phyloP scores from a whole-genome alignment of 2,113 vertebrate species.

The Amphiprion ocellaris region DNA sequence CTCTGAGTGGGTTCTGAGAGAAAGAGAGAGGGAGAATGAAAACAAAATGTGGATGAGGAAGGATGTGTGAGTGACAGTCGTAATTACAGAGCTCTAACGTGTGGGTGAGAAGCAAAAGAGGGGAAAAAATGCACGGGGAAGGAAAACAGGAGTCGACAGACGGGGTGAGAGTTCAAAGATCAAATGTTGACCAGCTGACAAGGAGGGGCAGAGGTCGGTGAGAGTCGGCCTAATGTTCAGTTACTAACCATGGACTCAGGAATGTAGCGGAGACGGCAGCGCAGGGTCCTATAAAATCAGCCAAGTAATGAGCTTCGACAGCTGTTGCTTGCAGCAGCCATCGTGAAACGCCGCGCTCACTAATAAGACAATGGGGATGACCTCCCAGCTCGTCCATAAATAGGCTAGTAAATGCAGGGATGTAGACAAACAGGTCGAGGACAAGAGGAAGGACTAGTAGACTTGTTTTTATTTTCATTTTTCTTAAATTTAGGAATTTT shows the following conservation, averaged over 20 bases:
- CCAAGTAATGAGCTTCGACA: conserved; percentile 69
- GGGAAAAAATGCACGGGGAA: conserved; percentile 17
- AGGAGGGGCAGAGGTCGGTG: conserved; percentile 54
- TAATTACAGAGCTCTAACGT: conserved; percentile 69
- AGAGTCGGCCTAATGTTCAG: conserved; percentile 50
- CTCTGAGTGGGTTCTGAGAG: conserved; percentile 43
- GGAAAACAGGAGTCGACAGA: conserved; percentile 67
- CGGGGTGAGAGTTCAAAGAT: conserved; percentile 67
- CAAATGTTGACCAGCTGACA: conserved; percentile 64
- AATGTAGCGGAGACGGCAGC: conserved; percentile 19
- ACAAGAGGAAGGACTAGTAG: too few relatives aligned
- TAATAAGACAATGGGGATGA: conserved; percentile 70
- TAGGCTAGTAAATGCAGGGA: conserved; percentile 5
- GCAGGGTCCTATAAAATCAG: conserved; percentile 46
- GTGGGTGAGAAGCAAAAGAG: conserved; percentile 47
- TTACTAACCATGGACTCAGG: conserved; percentile 28
- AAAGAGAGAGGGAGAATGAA: conserved; percentile 28
- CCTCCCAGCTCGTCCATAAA: conserved; percentile 38
- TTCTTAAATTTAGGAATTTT: conserved; percentile 1
- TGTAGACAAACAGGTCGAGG: conserved; percentile 1
- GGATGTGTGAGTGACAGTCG: conserved; percentile 68
- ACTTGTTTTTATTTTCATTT: conserved; percentile 6
- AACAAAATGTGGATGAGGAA: conserved; percentile 47
- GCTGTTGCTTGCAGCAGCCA: conserved; percentile 70
- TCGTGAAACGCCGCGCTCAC: conserved; percentile 51